A percentile compares a stretch with the other conserved stretches of the same genome.
Conservation (phyloP, 1,140 invertebrate species). For the Arion vulgaris region DNA sequence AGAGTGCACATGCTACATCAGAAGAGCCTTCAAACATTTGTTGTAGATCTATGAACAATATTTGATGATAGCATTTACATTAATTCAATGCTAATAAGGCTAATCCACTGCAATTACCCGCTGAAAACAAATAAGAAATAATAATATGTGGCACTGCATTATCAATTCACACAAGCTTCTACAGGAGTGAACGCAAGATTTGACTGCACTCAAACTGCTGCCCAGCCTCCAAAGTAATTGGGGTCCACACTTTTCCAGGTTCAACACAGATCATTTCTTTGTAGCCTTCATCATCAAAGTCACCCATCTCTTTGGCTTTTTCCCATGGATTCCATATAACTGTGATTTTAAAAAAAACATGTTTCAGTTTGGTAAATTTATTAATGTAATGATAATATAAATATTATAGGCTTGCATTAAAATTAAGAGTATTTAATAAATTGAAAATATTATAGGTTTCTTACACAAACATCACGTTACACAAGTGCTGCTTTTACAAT, state of each 20-base stretch:
- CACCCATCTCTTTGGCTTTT: conserved; percentile 89
- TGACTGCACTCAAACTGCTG: conserved; percentile 65
- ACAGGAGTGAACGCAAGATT: conserved; percentile 23
- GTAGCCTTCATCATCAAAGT: conserved; percentile 96
- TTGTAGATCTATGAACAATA: no score
- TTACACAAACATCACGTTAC: no score
- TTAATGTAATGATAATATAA: no score
- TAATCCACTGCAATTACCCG: background rate
- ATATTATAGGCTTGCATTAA: no score
- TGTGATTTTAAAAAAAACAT: conserved; percentile 58
- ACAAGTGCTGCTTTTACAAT: no score
- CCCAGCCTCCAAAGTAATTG: conserved; percentile 87
- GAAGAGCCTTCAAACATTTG: no score
- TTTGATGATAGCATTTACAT: no score
- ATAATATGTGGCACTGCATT: background rate
- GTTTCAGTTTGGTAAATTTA: background rate
- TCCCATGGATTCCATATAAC: conserved; percentile 98
- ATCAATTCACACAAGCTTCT: background rate
- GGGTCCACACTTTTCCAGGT: conserved; percentile 88
- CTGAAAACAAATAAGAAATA: background rate
- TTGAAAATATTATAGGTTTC: no score
- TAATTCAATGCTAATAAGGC: no score
- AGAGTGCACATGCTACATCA: no score
- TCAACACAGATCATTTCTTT: conserved; percentile 96
- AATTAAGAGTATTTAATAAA: no score